Percentiles rank a stretch among this genome's conserved stretches.
phyloP scores from a whole-genome alignment of 2,113 vertebrate species.

The Anseranas semipalmata region DNA sequence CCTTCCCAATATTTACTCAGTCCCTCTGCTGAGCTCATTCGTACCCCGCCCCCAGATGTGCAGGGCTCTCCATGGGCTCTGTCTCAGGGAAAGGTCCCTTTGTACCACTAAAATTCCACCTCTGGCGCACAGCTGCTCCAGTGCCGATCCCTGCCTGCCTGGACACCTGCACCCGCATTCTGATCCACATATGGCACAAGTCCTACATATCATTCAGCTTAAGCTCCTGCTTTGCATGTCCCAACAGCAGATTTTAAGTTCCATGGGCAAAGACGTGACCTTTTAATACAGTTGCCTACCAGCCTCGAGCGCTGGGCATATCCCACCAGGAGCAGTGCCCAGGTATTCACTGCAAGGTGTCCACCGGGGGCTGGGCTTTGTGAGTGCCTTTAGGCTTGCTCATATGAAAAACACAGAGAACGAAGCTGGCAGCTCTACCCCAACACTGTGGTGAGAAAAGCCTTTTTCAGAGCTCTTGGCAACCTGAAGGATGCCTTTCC shows the following conservation, averaged over 20 bases:
- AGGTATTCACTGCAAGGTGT: rapidly evolving
- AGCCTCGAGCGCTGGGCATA: neutral
- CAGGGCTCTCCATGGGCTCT: neutral
- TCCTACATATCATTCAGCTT: rapidly evolving
- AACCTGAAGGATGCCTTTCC: neutral
- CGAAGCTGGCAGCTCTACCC: neutral
- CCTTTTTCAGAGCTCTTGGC: neutral
- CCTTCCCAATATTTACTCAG: neutral
- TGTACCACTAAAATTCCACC: neutral
- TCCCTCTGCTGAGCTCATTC: neutral
- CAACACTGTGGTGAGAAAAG: neutral
- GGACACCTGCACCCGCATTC: neutral
- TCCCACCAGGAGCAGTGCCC: neutral
- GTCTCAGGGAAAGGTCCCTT: rapidly evolving
- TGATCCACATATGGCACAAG: neutral
- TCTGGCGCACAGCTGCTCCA: neutral
- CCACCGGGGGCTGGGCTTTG: neutral
- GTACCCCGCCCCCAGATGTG: neutral
- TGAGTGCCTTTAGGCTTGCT: neutral
- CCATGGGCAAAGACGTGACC: rapidly evolving
- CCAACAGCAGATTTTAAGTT: neutral
- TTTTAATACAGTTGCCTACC: rapidly evolving
- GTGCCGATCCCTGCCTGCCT: rapidly evolving
- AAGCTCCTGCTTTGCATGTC: neutral
- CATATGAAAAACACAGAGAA: rapidly evolving